Conservation (phyloP, 2,113 vertebrate species). For the human (Homo sapiens) region DNA sequence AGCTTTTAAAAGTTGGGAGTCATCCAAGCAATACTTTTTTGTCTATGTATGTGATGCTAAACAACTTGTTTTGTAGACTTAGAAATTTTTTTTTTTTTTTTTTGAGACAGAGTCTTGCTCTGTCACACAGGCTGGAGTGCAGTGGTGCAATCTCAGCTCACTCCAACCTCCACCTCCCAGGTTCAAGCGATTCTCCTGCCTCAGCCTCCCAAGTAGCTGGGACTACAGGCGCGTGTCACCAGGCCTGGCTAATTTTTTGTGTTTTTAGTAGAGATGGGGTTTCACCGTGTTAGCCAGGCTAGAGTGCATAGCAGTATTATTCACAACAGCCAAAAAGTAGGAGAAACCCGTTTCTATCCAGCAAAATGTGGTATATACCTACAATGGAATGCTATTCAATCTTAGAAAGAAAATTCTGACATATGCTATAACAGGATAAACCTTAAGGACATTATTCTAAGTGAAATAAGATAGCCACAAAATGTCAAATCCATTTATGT, state of each 20-base stretch:
- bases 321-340: background rate
- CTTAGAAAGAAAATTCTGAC: background rate
- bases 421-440: background rate
- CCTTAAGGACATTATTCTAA: background rate
- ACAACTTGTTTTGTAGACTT: background rate
- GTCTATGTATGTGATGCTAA: background rate
- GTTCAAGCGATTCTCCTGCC: too few relatives aligned
- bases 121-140: too few relatives aligned
- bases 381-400: background rate
- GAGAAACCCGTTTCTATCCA: background rate
- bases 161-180: too few relatives aligned
- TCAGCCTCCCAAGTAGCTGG: too few relatives aligned
- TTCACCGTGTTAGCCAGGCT: too few relatives aligned
- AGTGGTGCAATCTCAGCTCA: too few relatives aligned
- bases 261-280: too few relatives aligned
- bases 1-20: slow-evolving; percentile 36
- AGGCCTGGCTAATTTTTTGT: too few relatives aligned
- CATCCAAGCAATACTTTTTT: background rate
- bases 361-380: background rate
- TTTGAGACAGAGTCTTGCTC: too few relatives aligned
- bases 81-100: background rate
- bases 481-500: background rate
- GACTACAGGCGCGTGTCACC: too few relatives aligned
- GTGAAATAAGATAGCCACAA: background rate
- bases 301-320: background rate